phyloP scores from a whole-genome alignment of 2,797 vertebrate species.

The Kryptopterus vitreolus region DNA sequence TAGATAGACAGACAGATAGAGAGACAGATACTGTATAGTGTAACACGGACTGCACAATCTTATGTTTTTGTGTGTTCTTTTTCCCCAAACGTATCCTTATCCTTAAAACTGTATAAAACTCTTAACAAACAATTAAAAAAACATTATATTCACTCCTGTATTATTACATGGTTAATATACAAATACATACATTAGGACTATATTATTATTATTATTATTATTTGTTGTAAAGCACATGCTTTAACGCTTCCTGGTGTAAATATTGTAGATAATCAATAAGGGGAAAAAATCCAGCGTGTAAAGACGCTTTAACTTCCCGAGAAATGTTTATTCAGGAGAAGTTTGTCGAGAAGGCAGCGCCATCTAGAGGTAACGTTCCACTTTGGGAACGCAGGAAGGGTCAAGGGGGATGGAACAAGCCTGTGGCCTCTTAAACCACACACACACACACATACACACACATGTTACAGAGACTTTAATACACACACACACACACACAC shows the following conservation, averaged over 20 bases:
- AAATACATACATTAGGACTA: neutral
- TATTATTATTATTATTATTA: too few species aligned
- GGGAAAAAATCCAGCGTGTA: slow-evolving; percentile 30
- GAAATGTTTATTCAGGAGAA: slow-evolving; percentile 62
- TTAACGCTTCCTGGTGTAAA: neutral
- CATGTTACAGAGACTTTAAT: slow-evolving; percentile 3
- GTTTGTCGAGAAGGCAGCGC: slow-evolving; percentile 68
- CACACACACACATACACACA: neutral
- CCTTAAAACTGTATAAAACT: neutral
- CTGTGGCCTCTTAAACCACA: neutral
- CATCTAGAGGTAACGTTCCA: slow-evolving; percentile 67
- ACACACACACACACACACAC: slow-evolving; percentile 3
- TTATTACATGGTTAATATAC: neutral
- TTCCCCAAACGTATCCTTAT: too few species aligned
- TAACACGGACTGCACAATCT: too few species aligned
- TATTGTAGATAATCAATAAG: too few species aligned
- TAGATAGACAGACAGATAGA: too few species aligned
- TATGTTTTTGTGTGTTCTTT: too few species aligned
- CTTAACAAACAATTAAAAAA: neutral
- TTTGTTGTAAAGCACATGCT: neutral
- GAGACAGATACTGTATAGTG: too few species aligned
- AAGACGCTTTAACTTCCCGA: slow-evolving; percentile 50
- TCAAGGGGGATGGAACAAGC: neutral
- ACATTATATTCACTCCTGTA: neutral
- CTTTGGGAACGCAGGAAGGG: neutral